Evolutionary conservation across 2,113 vertebrate genomes (phyloP).

Genomic region (Gasterosteus aculeatus): DNA sequence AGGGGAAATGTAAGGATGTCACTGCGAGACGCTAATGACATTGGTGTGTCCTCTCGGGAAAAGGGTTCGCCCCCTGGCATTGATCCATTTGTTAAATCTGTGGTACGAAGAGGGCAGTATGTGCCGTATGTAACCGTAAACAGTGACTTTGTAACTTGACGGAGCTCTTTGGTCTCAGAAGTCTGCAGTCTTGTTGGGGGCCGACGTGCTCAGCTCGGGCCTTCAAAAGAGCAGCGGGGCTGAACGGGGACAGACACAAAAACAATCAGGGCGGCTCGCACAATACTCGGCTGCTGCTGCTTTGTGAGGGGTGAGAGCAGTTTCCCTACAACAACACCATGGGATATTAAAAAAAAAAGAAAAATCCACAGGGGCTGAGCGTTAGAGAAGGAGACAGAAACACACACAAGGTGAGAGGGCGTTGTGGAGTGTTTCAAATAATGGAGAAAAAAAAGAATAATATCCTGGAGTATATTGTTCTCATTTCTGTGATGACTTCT

Average conservation of each 20-base stretch:
- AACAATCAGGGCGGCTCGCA: neutral
- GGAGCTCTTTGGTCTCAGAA: slow-evolving; percentile 14
- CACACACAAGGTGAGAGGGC: neutral
- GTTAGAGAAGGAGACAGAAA: slow-evolving; percentile 3
- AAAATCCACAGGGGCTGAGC: slow-evolving; percentile 14
- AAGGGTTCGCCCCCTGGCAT: slow-evolving; percentile 20
- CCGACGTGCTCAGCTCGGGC: slow-evolving; percentile 22
- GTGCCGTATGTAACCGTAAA: neutral
- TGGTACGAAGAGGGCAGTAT: neutral
- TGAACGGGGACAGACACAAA: slow-evolving; percentile 5
- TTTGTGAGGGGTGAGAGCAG: slow-evolving; percentile 15
- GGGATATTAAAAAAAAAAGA: slow-evolving; percentile 4
- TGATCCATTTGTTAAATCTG: slow-evolving; percentile 8
- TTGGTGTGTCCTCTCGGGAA: slow-evolving; percentile 16
- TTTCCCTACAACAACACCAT: slow-evolving; percentile 19
- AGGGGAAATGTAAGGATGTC: slow-evolving; percentile 58
- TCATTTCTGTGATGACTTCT: slow-evolving; percentile 40
- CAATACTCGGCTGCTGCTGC: slow-evolving; percentile 12
- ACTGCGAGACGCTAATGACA: slow-evolving; percentile 46
- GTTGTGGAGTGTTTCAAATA: slow-evolving; percentile 7
- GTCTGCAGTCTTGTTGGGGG: slow-evolving; percentile 15
- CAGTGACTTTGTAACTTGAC: neutral
- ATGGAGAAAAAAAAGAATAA: neutral
- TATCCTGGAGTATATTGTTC: slow-evolving; percentile 13
- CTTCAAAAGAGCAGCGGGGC: slow-evolving; percentile 6